These are phyloP conservation scores for Patagioenas fasciata DNA, from an alignment of 2,113 vertebrate genomes.

Conservation along the genomic window DNA sequence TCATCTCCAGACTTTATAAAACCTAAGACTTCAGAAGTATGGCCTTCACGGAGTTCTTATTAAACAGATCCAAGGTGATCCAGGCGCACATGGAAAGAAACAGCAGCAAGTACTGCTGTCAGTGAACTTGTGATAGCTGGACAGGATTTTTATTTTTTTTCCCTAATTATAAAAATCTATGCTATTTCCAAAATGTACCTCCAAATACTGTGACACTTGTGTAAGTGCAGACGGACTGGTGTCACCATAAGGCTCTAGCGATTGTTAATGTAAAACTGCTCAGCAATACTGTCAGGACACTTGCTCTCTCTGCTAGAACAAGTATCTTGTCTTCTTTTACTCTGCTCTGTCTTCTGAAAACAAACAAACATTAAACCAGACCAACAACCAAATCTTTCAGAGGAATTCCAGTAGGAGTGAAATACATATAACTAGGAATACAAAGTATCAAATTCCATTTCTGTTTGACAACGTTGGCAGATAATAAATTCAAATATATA, in stretches of 20 bases:
- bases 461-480: slow-evolving; percentile 12
- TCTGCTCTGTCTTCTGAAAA: neutral
- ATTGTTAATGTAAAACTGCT: neutral
- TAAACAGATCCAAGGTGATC: neutral
- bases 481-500: slow-evolving; percentile 55
- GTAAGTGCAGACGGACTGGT: neutral
- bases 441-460: slow-evolving; percentile 27
- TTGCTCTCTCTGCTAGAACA: neutral
- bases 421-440: neutral
- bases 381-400: neutral
- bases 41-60: neutral
- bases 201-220: neutral
- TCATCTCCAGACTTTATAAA: neutral
- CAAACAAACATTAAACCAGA: neutral
- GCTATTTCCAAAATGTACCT: neutral
- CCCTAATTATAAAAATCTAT: neutral
- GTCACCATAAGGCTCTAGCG: neutral
- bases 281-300: neutral
- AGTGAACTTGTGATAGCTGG: neutral
- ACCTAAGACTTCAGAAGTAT: neutral
- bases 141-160: neutral
- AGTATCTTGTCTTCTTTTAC: neutral
- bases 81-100: neutral
- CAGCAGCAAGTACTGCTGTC: neutral
- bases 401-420: slow-evolving; percentile 55